Conservation (phyloP, 2,888 invertebrate genomes). For the Myathropa florea region DNA sequence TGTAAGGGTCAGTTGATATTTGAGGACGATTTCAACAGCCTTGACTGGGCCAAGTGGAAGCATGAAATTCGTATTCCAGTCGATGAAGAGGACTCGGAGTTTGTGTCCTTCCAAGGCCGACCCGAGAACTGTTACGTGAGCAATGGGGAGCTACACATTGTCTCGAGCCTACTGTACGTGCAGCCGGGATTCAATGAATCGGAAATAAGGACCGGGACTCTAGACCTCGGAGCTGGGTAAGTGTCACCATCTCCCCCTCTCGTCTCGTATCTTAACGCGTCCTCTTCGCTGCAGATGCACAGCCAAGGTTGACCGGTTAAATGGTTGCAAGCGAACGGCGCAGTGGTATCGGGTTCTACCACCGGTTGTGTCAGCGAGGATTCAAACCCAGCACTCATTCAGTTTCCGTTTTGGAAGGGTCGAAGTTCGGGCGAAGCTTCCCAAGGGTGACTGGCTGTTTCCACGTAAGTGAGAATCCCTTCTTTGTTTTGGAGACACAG, state of each 20-base stretch:
- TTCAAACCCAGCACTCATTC: slow-evolving; percentile 85
- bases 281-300: slow-evolving; percentile 81
- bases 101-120: slow-evolving; percentile 80
- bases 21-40: slow-evolving; percentile 83
- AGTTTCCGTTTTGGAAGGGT: slow-evolving; percentile 87
- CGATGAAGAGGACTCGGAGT: slow-evolving; percentile 81
- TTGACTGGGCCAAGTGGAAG: slow-evolving; percentile 82
- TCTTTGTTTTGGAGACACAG: neutral
- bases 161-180: slow-evolving; percentile 77
- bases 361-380: slow-evolving; percentile 85
- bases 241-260: neutral
- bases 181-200: slow-evolving; percentile 67
- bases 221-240: slow-evolving; percentile 77
- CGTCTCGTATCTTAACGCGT: neutral
- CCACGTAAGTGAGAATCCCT: slow-evolving; percentile 83
- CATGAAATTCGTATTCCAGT: slow-evolving; percentile 83
- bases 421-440: slow-evolving; percentile 87
- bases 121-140: slow-evolving; percentile 76
- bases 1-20: slow-evolving; percentile 83
- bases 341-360: slow-evolving; percentile 82
- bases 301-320: slow-evolving; percentile 77
- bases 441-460: slow-evolving; percentile 89
- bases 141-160: slow-evolving; percentile 78
- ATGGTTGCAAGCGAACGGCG: slow-evolving; percentile 75
- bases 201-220: slow-evolving; percentile 74